Percentiles rank a stretch among this genome's conserved stretches.
Conservation (phyloP, 1,140 invertebrate species). For the Holotrichia oblita region DNA sequence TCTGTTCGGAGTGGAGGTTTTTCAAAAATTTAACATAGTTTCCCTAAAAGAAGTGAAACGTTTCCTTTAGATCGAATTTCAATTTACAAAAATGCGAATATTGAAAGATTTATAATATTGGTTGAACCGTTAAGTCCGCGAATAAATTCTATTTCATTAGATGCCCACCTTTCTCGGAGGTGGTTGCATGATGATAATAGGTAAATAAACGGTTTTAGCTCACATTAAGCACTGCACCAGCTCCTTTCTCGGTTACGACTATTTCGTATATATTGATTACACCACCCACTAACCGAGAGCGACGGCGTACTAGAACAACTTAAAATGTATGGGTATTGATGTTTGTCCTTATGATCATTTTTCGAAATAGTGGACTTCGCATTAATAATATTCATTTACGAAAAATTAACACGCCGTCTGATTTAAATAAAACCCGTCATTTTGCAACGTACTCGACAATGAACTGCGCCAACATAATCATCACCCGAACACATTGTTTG, state of each 20-base stretch:
- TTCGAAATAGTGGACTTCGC: constrained; percentile 5
- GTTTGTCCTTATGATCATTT: constrained; percentile 34
- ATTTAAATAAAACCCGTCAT: neutral
- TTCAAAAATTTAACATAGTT: constrained; percentile 90
- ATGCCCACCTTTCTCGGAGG: constrained; percentile 77
- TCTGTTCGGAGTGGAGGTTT: constrained; percentile 91
- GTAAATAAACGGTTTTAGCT: constrained; percentile 54
- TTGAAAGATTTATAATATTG: neutral
- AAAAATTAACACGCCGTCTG: neutral
- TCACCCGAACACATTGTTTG: neutral
- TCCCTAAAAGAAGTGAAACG: constrained; percentile 69
- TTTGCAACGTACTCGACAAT: neutral
- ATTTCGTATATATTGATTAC: constrained; percentile 59
- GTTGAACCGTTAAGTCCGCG: neutral
- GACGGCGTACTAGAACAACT: constrained; percentile 44
- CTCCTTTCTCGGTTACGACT: constrained; percentile 59
- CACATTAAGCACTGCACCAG: constrained; percentile 57
- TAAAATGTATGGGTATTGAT: constrained; percentile 35
- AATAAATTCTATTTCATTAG: constrained; percentile 23
- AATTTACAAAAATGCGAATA: neutral
- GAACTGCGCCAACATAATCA: neutral
- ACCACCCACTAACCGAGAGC: constrained; percentile 49
- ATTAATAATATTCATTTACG: constrained; percentile 2
- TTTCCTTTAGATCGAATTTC: neutral
- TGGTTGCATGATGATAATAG: constrained; percentile 72